Base-by-base conservation (phyloP, 2,113 vertebrate species). In the Oryzias celebensis region DNA sequence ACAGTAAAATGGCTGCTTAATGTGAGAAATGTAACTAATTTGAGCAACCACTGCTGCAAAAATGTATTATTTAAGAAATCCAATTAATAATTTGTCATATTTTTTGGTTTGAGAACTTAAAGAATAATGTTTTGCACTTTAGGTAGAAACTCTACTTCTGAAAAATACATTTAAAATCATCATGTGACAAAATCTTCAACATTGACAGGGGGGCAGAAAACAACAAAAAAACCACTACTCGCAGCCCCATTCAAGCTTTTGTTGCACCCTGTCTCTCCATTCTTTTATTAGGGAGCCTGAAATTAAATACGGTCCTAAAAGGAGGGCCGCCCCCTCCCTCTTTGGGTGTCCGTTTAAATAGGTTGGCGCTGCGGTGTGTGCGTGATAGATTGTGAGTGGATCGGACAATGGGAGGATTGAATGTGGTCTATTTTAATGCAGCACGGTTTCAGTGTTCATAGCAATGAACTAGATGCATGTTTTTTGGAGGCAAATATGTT, bases 361-460 rank as follows among this genome's bases (percentile, higher is more conserved):
- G 36, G 62, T 71, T 65, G 14, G 44, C 66, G 58, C 50, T 10
- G 10, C 62, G 41, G 69, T 61, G 44, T 61, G 66, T 43, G 64
- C 15, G 60, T 52, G 62, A 76, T 69, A 77, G 74, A 87, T 73
- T 77, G 62, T 52, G 68, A 65, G 62, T 55, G 12, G 69, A 58
- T 36, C 56, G 82, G 78, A 91, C 86, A 87, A 87, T 86, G 65
- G 85, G 57, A 68, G 71, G 86, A 83, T 87, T 87, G 81, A 84
- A 74, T 84, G 79, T 70, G 71, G 87, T 90, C 80, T 84, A 82
- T 89, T 85, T 89, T 88, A 73, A 80, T 83, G 81, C 87, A 77
- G 75, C 80, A 64, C 71, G 59, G 77, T 83, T 85, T 81, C 63
- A 72, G 60, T 41, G 59, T 65, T n/a, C n/a, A n/a, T 1, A 28